phyloP scores from a whole-genome alignment of 2,113 vertebrate genomes.

The Pterocles orientalis region DNA sequence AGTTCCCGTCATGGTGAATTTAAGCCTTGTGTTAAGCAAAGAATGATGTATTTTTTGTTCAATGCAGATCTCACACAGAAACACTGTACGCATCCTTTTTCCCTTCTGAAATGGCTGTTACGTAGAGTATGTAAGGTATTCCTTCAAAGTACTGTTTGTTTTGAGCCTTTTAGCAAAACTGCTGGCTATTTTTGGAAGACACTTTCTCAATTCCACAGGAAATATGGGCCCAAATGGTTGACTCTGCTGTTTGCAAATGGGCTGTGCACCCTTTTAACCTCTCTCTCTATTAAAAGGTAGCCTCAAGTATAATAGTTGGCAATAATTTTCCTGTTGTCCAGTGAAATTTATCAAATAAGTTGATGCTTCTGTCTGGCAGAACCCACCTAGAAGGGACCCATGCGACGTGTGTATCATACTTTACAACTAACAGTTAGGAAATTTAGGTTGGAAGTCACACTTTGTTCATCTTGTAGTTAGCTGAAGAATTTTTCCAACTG shows the following conservation, averaged over 20 bases:
- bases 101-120: slow-evolving; percentile 32
- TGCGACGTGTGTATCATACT: neutral
- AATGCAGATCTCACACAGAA: neutral
- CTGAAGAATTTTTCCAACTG: neutral
- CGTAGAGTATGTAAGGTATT: slow-evolving; percentile 48
- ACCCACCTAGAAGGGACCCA: neutral
- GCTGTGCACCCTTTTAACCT: neutral
- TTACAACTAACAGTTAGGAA: neutral
- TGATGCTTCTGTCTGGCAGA: neutral
- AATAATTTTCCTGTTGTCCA: neutral
- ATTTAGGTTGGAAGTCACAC: fast-evolving
- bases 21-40: slow-evolving; percentile 57
- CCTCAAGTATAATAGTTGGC: neutral
- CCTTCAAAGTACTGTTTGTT: slow-evolving; percentile 35
- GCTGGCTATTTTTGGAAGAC: slow-evolving; percentile 22
- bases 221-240: neutral
- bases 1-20: slow-evolving; percentile 44
- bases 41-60: slow-evolving; percentile 57
- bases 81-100: neutral
- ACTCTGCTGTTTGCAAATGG: neutral
- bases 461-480: neutral
- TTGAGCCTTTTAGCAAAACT: slow-evolving; percentile 33
- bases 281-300: neutral
- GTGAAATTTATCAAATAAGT: neutral
- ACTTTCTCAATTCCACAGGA: neutral